Evolutionary conservation across 2,888 invertebrate genomes (phyloP).

Genomic region (Chloroclystis v-ata): DNA sequence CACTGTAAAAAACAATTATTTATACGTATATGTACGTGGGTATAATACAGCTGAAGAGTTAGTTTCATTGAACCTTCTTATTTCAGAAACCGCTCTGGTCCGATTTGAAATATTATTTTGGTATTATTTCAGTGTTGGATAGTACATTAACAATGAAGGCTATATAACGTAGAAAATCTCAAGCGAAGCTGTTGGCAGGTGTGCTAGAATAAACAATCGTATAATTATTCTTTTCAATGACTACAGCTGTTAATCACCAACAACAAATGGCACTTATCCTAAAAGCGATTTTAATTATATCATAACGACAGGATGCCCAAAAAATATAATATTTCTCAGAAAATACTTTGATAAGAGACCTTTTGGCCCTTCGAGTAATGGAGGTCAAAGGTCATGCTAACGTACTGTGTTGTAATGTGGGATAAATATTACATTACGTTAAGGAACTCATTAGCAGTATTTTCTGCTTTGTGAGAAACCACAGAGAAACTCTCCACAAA

Average conservation of each 20-base stretch:
- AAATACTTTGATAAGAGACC: background rate
- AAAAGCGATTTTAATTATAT: constrained; percentile 12
- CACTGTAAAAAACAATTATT: too few relatives aligned
- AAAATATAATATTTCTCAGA: constrained; percentile 7
- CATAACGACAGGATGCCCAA: background rate
- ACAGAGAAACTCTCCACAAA: too few relatives aligned
- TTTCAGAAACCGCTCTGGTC: too few relatives aligned
- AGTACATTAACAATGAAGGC: too few relatives aligned
- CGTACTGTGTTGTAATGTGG: background rate
- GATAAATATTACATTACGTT: constrained; percentile 2
- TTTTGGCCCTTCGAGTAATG: constrained; percentile 6
- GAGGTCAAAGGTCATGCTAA: constrained; percentile 9
- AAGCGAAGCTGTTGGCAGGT: too few relatives aligned
- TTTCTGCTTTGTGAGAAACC: background rate
- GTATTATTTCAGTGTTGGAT: too few relatives aligned
- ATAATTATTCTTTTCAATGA: background rate
- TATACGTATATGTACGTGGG: too few relatives aligned
- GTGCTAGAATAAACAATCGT: too few relatives aligned
- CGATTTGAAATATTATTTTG: too few relatives aligned
- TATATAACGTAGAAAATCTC: too few relatives aligned
- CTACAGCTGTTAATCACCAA: background rate
- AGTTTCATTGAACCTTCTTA: too few relatives aligned
- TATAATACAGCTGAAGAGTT: too few relatives aligned
- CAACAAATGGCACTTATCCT: constrained; percentile 8
- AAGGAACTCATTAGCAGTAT: constrained; percentile 3